Base-by-base conservation (phyloP, 2,888 invertebrate species). In the Meganola albula region DNA sequence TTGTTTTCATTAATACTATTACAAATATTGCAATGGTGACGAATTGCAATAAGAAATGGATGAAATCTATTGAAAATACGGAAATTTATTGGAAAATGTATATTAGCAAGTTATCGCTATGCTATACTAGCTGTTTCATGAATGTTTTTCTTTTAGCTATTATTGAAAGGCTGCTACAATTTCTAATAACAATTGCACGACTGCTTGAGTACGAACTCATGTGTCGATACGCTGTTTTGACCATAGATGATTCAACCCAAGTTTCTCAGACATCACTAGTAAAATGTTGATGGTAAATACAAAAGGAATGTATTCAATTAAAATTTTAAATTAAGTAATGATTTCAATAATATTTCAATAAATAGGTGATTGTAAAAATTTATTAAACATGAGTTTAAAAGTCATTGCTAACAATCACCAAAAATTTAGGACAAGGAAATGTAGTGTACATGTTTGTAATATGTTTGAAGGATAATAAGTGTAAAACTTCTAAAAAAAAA, bases 171-270 rank as follows among this genome's bases (percentile, higher is more conserved):
- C 39, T 77, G 2, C 37, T 54, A 10, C 51, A 65, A 9, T 64
- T 62, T 24, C 32, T 65, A 1, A 54, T 66, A 4, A 51, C 44
- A 1, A 52, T 78, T 2, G 75, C 78, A 13, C 53, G 70, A 4
- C 40, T 78, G 20, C 34, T 82, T 1, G 82, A 82, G 33, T 80
- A 71, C 41, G 79, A 82, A 39, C 24, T 76, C 0, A 78, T 76
- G 79, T 80, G 78, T 35, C 51, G 78, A 37, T 53, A 76, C 47
- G 64, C 77, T 0, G 64, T 80, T 40, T 42, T 79, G 23, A 56
- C 49, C 1, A 63, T 37, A 48, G 67, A 69, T 4, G 48, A 51
- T 23, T 30, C 21, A 0, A 46, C 48, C 2, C 41, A 56, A 28
- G 37, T 48, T 2, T 57, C 59, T 7, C 37, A 44, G 7, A 34